Percentiles rank a stretch among this genome's conserved stretches.
phyloP scores from a whole-genome alignment of 2,113 vertebrate species.

The Atrichornis clamosus region DNA sequence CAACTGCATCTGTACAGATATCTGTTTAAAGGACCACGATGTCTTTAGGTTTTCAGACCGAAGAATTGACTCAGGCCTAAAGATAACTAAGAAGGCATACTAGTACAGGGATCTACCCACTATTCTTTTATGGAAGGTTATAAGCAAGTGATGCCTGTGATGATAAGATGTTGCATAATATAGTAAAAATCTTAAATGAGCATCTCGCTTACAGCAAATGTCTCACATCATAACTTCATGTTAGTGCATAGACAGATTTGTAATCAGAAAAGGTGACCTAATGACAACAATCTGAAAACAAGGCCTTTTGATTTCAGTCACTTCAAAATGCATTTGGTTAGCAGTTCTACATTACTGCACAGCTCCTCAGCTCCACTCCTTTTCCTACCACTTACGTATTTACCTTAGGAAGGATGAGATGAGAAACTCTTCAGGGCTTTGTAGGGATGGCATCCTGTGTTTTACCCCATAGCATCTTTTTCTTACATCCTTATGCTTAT shows the following conservation, averaged over 20 bases:
- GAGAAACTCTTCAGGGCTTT: neutral
- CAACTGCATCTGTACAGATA: neutral
- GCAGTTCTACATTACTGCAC: neutral
- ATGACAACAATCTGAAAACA: conserved; percentile 5
- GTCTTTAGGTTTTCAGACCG: neutral
- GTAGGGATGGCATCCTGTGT: neutral
- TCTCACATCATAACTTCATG: neutral
- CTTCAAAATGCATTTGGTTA: conserved; percentile 12
- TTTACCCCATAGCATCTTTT: neutral
- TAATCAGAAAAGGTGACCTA: neutral
- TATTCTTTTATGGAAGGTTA: neutral
- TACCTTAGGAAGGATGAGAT: neutral
- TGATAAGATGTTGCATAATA: neutral
- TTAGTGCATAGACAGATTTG: neutral
- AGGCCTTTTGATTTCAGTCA: neutral
- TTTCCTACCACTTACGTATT: neutral
- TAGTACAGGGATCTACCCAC: neutral
- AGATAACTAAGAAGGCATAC: neutral
- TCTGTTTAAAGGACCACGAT: neutral
- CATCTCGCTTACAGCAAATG: neutral
- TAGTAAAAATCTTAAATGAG: neutral
- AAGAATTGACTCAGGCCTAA: neutral
- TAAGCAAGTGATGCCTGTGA: neutral
- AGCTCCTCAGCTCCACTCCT: neutral
- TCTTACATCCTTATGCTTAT: neutral